phyloP scores from a whole-genome alignment of 2,888 invertebrate genomes.

The Sipha maydis region DNA sequence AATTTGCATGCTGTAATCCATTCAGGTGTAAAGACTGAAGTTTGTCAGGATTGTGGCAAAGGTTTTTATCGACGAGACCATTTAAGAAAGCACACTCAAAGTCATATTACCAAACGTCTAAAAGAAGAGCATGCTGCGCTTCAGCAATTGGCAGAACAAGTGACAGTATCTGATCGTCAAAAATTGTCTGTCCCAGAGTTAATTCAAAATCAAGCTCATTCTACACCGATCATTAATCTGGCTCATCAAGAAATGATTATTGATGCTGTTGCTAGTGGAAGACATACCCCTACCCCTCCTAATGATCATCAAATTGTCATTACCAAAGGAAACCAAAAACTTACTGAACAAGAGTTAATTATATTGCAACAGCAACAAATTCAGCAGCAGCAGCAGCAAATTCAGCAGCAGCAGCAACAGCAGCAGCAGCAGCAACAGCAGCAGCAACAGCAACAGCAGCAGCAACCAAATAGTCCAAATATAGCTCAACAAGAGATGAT shows the following conservation, averaged over 20 bases:
- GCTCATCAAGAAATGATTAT: slow-evolving; percentile 61
- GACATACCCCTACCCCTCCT: slow-evolving; percentile 47
- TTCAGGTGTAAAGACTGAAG: slow-evolving; percentile 84
- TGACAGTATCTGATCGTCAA: slow-evolving; percentile 39
- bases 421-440: slow-evolving; percentile 66
- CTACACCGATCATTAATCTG: slow-evolving; percentile 50
- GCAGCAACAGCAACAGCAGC: slow-evolving; percentile 64
- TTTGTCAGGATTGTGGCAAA: slow-evolving; percentile 81
- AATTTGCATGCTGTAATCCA: slow-evolving; percentile 86
- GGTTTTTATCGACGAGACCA: slow-evolving; percentile 88
- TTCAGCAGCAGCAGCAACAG: slow-evolving; percentile 67
- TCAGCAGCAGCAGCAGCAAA: background rate
- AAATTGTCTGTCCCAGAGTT: slow-evolving; percentile 35
- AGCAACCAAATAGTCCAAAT: slow-evolving; percentile 63
- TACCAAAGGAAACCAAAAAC: slow-evolving; percentile 47
- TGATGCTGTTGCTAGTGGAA: slow-evolving; percentile 57
- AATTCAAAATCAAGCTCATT: slow-evolving; percentile 43
- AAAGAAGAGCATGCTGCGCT: slow-evolving; percentile 72
- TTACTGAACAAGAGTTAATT: slow-evolving; percentile 59
- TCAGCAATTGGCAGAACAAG: slow-evolving; percentile 58
- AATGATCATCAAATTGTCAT: slow-evolving; percentile 58
- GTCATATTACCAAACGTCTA: slow-evolving; percentile 79
- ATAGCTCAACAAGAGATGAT: slow-evolving; percentile 65
- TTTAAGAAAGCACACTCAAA: slow-evolving; percentile 81
- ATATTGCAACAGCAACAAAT: slow-evolving; percentile 43